Conservation (phyloP, 2,888 invertebrate species). For the Tinea semifulvella region DNA sequence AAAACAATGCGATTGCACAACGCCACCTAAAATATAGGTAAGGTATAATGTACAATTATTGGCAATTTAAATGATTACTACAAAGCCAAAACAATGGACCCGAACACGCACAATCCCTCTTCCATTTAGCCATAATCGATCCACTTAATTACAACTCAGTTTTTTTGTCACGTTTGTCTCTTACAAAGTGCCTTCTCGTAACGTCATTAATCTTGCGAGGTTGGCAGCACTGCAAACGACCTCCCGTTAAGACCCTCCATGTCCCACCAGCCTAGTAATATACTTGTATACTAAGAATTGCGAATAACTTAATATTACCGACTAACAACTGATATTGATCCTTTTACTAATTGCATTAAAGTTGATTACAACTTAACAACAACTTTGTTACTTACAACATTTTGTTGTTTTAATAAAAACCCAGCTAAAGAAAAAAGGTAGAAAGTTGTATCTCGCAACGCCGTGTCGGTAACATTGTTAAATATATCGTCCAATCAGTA, state of each 20-base stretch:
- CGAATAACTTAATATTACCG: conserved; percentile 45
- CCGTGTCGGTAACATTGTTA: conserved; percentile 60
- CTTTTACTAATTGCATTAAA: conserved; percentile 53
- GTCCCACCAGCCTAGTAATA: conserved; percentile 53
- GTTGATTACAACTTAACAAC: not conserved
- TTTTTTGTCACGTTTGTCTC: conserved; percentile 53
- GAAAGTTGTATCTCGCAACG: conserved; percentile 52
- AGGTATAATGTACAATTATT: not conserved
- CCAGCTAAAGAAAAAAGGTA: conserved; percentile 44
- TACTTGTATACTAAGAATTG: conserved; percentile 41
- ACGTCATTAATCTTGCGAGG: conserved; percentile 61
- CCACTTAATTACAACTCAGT: conserved; percentile 43
- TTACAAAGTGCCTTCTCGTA: conserved; percentile 56
- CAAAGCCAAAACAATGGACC: too few relatives aligned
- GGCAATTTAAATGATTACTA: too few relatives aligned
- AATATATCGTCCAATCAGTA: conserved; percentile 67
- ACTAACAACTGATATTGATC: conserved; percentile 48
- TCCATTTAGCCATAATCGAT: conserved; percentile 25
- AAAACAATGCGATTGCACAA: too few relatives aligned
- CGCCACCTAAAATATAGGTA: too few relatives aligned
- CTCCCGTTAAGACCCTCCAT: conserved; percentile 61
- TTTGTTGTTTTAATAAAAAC: conserved; percentile 48
- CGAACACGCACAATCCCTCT: too few relatives aligned
- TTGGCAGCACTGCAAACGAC: conserved; percentile 62
- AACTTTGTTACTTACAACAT: conserved; percentile 24